Conservation (phyloP, 2,113 vertebrate species). For the Rhodinocichla rosea region DNA sequence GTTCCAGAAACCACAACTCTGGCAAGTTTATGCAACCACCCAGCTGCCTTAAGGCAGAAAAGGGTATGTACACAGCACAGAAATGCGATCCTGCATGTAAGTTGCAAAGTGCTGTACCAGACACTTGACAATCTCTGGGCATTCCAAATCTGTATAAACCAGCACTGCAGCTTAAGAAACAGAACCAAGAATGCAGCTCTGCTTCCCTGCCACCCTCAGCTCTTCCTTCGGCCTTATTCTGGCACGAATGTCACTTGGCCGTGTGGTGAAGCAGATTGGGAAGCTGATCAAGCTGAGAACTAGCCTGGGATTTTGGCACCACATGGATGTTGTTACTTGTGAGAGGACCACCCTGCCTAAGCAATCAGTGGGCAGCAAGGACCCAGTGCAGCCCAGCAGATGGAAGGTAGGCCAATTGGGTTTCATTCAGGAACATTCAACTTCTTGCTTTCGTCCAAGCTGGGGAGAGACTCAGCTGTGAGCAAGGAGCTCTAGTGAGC, state of each 20-base stretch:
- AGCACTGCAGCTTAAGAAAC: background rate
- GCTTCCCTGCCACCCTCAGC: background rate
- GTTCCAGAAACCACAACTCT: background rate
- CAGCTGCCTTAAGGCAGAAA: background rate
- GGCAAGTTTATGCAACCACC: background rate
- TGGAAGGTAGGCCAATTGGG: background rate
- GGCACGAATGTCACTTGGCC: background rate
- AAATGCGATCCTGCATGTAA: fast-evolving
- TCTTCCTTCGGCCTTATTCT: background rate
- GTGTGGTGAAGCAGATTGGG: background rate
- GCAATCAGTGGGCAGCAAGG: background rate
- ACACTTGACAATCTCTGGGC: background rate
- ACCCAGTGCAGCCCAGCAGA: background rate
- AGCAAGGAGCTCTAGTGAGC: background rate
- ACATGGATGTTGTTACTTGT: background rate
- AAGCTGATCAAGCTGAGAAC: conserved; percentile 17
- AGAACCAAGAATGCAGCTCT: background rate
- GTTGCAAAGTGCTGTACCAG: background rate
- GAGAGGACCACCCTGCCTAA: conserved; percentile 35
- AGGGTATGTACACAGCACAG: background rate
- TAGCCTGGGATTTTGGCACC: conserved; percentile 26
- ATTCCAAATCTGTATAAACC: background rate
- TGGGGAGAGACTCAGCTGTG: background rate
- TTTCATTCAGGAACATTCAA: background rate
- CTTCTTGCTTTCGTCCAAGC: background rate